Conservation (phyloP, 2,797 vertebrate genomes). For the Gobionotothen gibberifrons region DNA sequence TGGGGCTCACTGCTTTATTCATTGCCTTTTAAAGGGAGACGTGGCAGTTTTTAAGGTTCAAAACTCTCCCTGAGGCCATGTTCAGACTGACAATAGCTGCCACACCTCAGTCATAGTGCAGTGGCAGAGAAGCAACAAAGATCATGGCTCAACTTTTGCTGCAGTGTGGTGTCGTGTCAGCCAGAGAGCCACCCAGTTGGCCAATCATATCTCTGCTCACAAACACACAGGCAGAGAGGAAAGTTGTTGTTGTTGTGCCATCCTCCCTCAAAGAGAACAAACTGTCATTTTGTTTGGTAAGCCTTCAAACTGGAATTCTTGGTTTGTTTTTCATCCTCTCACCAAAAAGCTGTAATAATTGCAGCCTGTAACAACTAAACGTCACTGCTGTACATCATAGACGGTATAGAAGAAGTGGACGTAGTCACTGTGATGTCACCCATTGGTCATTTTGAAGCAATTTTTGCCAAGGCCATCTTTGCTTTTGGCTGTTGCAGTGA, state of each 20-base stretch:
- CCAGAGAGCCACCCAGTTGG: not conserved
- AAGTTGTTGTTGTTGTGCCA: not conserved
- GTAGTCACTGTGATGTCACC: no score
- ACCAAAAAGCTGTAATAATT: no score
- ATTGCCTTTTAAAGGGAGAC: conserved; percentile 33
- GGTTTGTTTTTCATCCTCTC: conserved; percentile 3
- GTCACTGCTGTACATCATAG: not conserved
- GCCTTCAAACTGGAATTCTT: not conserved
- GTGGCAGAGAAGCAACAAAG: not conserved
- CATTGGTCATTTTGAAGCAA: no score
- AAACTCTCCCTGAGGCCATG: conserved; percentile 25
- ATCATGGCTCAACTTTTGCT: conserved; percentile 8
- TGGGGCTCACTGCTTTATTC: conserved; percentile 24
- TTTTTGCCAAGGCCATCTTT: no score
- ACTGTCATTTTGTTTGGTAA: conserved; percentile 3
- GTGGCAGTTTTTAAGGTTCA: conserved; percentile 19
- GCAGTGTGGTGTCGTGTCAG: not conserved
- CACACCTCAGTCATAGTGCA: not conserved
- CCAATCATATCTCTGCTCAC: not conserved
- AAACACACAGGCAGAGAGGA: not conserved
- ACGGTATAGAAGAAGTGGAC: no score
- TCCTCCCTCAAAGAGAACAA: conserved; percentile 5
- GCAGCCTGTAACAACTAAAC: not conserved
- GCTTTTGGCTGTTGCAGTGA: no score
- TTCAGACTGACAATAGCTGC: conserved; percentile 29